A percentile compares a stretch with the other conserved stretches of the same genome.
Conservation (phyloP, 2,888 invertebrate species). For the Erannis defoliaria region DNA sequence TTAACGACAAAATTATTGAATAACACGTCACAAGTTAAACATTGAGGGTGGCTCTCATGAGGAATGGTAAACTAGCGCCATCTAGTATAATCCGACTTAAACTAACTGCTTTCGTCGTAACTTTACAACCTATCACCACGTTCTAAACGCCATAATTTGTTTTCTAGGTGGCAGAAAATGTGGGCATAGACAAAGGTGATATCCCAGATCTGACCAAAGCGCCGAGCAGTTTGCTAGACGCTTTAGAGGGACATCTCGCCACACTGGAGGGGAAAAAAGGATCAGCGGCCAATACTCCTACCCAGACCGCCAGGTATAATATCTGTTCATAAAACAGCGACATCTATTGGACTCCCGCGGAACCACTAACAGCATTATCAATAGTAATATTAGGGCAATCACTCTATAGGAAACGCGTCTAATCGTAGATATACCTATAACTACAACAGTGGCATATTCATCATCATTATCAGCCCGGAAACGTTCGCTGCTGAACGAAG, state of each 20-base stretch:
- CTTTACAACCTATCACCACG: not conserved
- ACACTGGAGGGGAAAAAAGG: conserved; percentile 97
- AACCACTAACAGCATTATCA: too few species aligned
- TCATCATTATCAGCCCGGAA: too few species aligned
- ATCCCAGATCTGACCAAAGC: conserved; percentile 99
- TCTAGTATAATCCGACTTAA: not conserved
- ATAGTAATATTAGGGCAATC: too few species aligned
- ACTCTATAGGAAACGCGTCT: too few species aligned
- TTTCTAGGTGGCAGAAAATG: conserved; percentile 88
- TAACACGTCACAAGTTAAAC: too few species aligned
- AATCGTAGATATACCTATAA: too few species aligned
- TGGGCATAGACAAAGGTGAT: conserved; percentile 99
- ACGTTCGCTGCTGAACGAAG: too few species aligned
- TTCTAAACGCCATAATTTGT: not conserved
- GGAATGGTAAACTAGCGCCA: not conserved
- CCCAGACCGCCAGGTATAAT: conserved; percentile 93
- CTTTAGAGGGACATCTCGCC: conserved; percentile 97
- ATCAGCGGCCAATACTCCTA: conserved; percentile 94
- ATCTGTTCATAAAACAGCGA: too few species aligned
- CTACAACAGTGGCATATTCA: too few species aligned
- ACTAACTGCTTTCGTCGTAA: not conserved
- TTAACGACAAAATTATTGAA: too few species aligned
- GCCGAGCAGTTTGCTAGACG: conserved; percentile 98
- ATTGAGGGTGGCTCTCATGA: too few species aligned
- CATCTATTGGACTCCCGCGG: too few species aligned